Percentiles rank a stretch among this genome's conserved stretches.
Conservation (phyloP, 2,113 vertebrate genomes). For the Caloenas nicobarica region DNA sequence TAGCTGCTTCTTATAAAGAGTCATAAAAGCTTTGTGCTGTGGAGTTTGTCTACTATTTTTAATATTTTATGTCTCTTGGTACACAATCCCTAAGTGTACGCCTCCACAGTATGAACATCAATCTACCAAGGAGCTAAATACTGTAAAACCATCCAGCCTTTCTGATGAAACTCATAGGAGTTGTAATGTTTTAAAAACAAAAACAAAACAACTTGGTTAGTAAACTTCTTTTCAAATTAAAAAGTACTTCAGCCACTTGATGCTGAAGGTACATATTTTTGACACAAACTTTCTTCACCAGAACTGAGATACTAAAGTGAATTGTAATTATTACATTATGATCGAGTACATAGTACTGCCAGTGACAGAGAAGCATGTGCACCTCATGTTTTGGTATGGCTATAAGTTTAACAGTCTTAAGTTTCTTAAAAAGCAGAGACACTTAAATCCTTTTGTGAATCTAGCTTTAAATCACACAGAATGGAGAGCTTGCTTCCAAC, state of each 20-base stretch:
- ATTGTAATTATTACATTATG: not conserved
- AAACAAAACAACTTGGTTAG: too few species aligned
- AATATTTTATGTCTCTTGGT: not conserved
- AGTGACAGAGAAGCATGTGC: not conserved
- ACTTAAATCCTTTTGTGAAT: not conserved
- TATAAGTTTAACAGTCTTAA: not conserved
- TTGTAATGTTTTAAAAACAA: not conserved
- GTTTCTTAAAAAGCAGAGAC: not conserved
- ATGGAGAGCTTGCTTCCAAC: not conserved
- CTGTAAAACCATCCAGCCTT: not conserved
- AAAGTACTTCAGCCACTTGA: not conserved
- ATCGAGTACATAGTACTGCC: not conserved
- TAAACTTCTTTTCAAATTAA: not conserved
- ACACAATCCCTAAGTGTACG: not conserved
- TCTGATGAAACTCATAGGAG: not conserved
- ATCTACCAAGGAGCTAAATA: not conserved
- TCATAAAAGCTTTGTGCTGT: not conserved
- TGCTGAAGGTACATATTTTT: not conserved
- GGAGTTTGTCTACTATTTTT: not conserved
- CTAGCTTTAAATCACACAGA: not conserved
- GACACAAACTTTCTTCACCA: not conserved
- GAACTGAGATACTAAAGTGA: not conserved
- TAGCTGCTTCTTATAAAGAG: not conserved
- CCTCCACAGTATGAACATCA: not conserved
- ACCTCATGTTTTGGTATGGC: not conserved